Percentiles rank a stretch among this genome's conserved stretches.
Conservation (phyloP, 2,888 invertebrate genomes). For the Limnephilus auricula region DNA sequence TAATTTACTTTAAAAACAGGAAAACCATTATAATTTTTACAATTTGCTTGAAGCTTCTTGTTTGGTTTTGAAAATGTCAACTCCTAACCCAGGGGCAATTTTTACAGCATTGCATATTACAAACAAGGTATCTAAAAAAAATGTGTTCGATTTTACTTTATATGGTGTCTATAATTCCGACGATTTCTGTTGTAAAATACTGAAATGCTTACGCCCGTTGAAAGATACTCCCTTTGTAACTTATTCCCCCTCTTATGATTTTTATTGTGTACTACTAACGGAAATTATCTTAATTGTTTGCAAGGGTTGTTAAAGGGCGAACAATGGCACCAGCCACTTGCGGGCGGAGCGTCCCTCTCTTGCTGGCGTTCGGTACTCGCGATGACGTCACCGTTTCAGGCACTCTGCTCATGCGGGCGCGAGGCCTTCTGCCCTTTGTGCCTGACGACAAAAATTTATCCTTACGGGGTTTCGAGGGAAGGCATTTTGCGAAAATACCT, state of each 20-base stretch:
- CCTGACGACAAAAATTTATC: background rate
- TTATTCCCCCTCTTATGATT: background rate
- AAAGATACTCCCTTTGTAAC: conserved; percentile 13
- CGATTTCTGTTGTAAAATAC: background rate
- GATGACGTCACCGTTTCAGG: conserved; percentile 60
- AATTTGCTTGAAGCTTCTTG: too few relatives aligned
- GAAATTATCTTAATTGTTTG: conserved; percentile 66
- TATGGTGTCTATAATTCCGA: too few relatives aligned
- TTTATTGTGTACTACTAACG: conserved; percentile 53
- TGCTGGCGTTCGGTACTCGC: conserved; percentile 29
- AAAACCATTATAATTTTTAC: too few relatives aligned
- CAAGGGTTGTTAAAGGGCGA: conserved; percentile 63
- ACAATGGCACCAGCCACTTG: conserved; percentile 63
- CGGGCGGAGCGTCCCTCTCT: conserved; percentile 40
- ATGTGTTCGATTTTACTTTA: background rate
- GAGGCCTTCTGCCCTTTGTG: conserved; percentile 51
- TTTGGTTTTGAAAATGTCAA: too few relatives aligned
- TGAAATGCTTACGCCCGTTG: background rate
- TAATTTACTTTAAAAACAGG: too few relatives aligned
- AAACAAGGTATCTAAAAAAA: too few relatives aligned
- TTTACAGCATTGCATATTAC: too few relatives aligned
- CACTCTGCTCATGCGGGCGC: conserved; percentile 55
- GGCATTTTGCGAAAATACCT: background rate
- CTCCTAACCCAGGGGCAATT: too few relatives aligned
- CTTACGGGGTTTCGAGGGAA: background rate